Percentiles rank a stretch among this genome's conserved stretches.
phyloP scores from a whole-genome alignment of 2,797 vertebrate species.

The Toxotes lorentzi region DNA sequence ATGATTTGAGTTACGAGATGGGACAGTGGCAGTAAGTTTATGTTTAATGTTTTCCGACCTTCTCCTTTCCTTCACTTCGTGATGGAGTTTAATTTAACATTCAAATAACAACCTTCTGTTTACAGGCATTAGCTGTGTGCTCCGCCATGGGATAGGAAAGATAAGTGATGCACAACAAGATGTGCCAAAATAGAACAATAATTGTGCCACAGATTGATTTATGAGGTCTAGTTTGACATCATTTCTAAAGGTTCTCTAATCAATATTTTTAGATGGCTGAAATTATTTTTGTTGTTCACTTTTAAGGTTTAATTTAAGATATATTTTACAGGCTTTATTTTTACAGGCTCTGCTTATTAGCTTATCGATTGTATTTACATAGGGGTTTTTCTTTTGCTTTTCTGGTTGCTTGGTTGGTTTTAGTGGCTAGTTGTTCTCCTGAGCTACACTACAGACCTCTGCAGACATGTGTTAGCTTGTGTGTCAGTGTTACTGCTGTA shows the following conservation, averaged over 20 bases:
- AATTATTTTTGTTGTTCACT: not conserved
- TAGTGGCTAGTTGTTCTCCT: not conserved
- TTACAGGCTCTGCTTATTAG: no score
- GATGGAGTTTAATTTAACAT: not conserved
- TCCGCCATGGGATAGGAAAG: not conserved
- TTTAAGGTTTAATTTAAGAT: not conserved
- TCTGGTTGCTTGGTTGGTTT: not conserved
- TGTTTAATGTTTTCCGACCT: not conserved
- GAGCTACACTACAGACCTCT: not conserved
- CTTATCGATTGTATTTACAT: no score
- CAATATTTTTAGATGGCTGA: not conserved
- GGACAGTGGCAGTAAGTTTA: not conserved
- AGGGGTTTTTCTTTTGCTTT: no score
- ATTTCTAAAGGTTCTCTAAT: not conserved
- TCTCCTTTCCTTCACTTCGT: not conserved
- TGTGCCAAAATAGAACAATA: not conserved
- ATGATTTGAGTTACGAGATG: conserved; percentile 1
- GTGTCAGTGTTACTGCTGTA: not conserved
- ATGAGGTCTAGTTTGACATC: not conserved
- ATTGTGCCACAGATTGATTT: not conserved
- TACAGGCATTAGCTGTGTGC: not conserved
- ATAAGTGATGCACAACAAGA: not conserved
- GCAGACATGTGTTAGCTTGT: not conserved
- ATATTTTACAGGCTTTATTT: no score
- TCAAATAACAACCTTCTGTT: not conserved